Evolutionary conservation across 1,140 invertebrate species (phyloP).

Genomic region (Brachionus sp.): DNA sequence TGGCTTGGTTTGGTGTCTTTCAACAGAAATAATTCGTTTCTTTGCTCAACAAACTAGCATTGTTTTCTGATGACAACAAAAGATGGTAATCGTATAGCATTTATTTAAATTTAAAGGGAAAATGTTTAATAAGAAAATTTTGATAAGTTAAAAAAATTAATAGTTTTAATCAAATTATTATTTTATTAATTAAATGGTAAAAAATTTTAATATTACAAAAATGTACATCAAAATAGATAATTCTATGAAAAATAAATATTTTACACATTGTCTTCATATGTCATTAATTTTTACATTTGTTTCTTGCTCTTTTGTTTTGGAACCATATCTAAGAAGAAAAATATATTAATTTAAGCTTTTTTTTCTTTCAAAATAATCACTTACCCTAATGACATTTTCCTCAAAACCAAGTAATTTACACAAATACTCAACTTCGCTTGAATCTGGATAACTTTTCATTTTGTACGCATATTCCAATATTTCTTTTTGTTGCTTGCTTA

Average conservation of each 20-base stretch:
- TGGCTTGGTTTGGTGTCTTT: too few species aligned
- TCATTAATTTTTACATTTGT: not conserved
- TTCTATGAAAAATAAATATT: not conserved
- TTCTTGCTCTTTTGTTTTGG: slow-evolving; percentile 44
- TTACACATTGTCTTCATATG: not conserved
- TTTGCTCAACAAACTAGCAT: too few species aligned
- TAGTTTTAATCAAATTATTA: too few species aligned
- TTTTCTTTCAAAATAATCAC: not conserved
- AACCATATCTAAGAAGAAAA: slow-evolving; percentile 35
- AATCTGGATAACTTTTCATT: slow-evolving; percentile 38
- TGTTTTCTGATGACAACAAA: too few species aligned
- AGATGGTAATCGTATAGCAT: too few species aligned
- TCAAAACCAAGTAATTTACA: slow-evolving; percentile 37
- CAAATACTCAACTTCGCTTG: slow-evolving; percentile 37
- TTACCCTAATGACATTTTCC: slow-evolving; percentile 43
- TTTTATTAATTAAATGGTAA: too few species aligned
- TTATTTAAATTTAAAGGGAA: too few species aligned
- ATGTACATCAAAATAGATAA: not conserved
- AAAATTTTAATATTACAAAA: not conserved
- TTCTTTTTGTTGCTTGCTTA: slow-evolving; percentile 36
- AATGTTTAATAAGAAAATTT: too few species aligned
- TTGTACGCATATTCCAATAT: slow-evolving; percentile 37
- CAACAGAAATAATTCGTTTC: too few species aligned
- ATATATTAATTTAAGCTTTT: not conserved
- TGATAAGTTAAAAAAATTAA: not conserved